A percentile compares a stretch with the other conserved stretches of the same genome.
phyloP scores from a whole-genome alignment of 2,113 vertebrate genomes.

The Barnardius zonarius region DNA sequence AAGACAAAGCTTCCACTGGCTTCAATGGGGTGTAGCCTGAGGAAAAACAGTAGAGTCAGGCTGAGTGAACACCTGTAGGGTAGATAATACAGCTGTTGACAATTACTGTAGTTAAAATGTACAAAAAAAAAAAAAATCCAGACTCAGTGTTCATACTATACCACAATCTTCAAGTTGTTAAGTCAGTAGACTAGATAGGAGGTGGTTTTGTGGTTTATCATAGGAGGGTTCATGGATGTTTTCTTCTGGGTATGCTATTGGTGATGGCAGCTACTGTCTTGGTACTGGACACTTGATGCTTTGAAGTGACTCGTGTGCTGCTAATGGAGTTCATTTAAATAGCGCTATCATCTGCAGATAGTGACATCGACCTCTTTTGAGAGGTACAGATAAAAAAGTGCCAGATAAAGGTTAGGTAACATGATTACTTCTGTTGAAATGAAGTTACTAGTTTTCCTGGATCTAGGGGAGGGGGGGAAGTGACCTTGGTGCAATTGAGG shows the following conservation, averaged over 20 bases:
- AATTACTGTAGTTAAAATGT: not conserved
- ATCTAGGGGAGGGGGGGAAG: accelerated
- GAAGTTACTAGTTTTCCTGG: not conserved
- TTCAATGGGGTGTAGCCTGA: not conserved
- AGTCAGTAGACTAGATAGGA: not conserved
- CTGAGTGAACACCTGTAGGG: not conserved
- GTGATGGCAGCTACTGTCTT: not conserved
- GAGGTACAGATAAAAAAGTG: not conserved
- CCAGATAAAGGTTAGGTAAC: not conserved
- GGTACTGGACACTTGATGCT: not conserved
- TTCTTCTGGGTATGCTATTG: not conserved
- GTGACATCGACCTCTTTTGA: not conserved
- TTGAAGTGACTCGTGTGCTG: not conserved
- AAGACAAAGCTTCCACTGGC: not conserved
- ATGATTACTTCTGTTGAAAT: not conserved
- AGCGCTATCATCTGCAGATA: not conserved
- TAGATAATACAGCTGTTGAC: not conserved
- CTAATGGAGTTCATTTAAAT: not conserved
- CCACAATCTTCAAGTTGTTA: not conserved
- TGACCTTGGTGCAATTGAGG: not conserved
- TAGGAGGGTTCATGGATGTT: not conserved
- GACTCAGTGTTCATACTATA: not conserved
- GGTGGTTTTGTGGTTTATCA: not conserved
- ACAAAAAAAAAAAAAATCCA: not conserved
- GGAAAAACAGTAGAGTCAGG: not conserved